Conservation (phyloP, 2,113 vertebrate species). For the Malaclemys terrapin region DNA sequence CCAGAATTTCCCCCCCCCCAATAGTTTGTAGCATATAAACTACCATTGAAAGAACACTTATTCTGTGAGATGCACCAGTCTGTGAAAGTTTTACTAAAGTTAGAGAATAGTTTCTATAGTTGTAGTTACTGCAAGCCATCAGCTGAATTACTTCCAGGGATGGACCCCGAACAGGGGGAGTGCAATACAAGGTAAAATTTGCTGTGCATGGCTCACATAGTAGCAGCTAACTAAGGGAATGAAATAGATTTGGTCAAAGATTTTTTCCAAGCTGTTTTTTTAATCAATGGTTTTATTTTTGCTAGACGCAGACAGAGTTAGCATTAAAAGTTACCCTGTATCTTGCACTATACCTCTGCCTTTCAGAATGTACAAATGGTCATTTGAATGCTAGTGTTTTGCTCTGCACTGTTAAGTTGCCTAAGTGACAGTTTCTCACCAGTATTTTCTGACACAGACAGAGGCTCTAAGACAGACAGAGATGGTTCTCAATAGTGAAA, state of each 20-base stretch:
- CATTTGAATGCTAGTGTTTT: not conserved
- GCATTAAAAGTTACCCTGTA: not conserved
- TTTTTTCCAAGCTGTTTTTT: not conserved
- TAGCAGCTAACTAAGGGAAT: not conserved
- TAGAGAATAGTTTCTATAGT: not conserved
- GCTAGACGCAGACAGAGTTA: not conserved
- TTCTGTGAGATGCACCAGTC: not conserved
- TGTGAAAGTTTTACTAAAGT: not conserved
- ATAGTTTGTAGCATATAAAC: not conserved
- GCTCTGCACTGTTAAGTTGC: rapidly evolving
- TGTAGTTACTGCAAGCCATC: not conserved
- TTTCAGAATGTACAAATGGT: not conserved
- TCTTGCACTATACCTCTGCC: not conserved
- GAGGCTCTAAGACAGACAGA: not conserved
- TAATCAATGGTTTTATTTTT: not conserved
- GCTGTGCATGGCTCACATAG: not conserved
- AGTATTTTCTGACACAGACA: not conserved
- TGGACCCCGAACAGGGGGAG: not conserved
- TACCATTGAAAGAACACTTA: not conserved
- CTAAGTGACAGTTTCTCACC: not conserved
- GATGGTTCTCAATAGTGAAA: not conserved
- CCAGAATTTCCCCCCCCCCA: not conserved
- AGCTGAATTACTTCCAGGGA: not conserved
- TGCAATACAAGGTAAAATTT: not conserved
- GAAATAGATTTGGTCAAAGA: not conserved